phyloP scores from a whole-genome alignment of 2,888 invertebrate genomes.

The Dynastes maya region DNA sequence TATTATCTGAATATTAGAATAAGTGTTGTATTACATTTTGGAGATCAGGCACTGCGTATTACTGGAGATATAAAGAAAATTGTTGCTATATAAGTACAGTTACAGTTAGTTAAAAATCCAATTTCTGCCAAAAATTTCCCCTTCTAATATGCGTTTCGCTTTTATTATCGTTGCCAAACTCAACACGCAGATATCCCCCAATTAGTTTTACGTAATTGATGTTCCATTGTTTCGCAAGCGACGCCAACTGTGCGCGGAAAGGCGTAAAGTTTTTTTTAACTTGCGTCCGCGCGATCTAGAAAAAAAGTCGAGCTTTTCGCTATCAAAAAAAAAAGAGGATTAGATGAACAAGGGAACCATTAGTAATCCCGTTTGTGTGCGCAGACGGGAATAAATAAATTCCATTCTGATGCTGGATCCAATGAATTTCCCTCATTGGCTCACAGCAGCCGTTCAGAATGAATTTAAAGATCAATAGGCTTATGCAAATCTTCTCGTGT shows the following conservation, averaged over 20 bases:
- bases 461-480: background rate
- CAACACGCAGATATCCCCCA: slow-evolving; percentile 18
- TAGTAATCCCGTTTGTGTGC: slow-evolving; percentile 2
- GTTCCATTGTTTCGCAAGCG: slow-evolving; percentile 37
- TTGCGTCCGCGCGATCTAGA: background rate
- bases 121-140: background rate
- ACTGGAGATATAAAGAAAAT: background rate
- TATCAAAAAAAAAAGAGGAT: slow-evolving; percentile 11
- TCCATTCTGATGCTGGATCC: slow-evolving; percentile 3
- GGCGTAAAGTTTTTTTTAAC: slow-evolving; percentile 37
- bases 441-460: background rate
- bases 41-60: too few species aligned
- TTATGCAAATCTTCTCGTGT: background rate
- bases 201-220: slow-evolving; percentile 43
- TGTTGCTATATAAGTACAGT: background rate
- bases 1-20: too few species aligned
- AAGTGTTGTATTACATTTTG: too few species aligned
- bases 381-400: slow-evolving; percentile 18
- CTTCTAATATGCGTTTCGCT: slow-evolving; percentile 27
- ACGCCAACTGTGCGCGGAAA: slow-evolving; percentile 13
- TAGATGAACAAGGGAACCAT: slow-evolving; percentile 19
- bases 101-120: background rate
- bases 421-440: slow-evolving; percentile 11
- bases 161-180: slow-evolving; percentile 17
- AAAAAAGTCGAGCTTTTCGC: slow-evolving; percentile 11